Percentiles rank a stretch among this genome's conserved stretches.
Evolutionary conservation across 2,888 invertebrate species (phyloP).

Genomic region (Volucella zonaria): DNA sequence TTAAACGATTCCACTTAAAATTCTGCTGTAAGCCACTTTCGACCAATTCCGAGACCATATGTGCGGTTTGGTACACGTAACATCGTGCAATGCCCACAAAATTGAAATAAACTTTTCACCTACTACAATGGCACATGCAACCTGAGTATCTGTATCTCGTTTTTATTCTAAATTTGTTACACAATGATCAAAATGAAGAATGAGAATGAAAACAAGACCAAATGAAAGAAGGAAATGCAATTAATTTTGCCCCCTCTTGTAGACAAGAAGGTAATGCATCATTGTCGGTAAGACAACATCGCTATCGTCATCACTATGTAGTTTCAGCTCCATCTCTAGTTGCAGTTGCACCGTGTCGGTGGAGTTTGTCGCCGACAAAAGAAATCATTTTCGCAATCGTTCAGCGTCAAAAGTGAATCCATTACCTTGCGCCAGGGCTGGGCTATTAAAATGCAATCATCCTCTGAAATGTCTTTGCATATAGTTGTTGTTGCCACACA

Average conservation of each 20-base stretch:
- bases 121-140: constrained; percentile 8
- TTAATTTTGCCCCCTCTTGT: constrained; percentile 61
- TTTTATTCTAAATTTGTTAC: constrained; percentile 49
- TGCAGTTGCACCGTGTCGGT: constrained; percentile 2
- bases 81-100: constrained; percentile 42
- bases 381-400: constrained; percentile 71
- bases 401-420: constrained; percentile 69
- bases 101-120: constrained; percentile 62
- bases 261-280: constrained; percentile 45
- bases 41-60: constrained; percentile 49
- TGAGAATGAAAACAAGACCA: constrained; percentile 40
- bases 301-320: too few species aligned
- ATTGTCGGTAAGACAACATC: constrained; percentile 40
- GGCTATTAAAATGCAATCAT: constrained; percentile 73
- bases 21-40: constrained; percentile 22
- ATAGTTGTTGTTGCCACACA: constrained; percentile 14
- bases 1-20: constrained; percentile 63
- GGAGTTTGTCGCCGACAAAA: constrained; percentile 52
- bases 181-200: constrained; percentile 15
- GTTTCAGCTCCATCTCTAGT: too few species aligned
- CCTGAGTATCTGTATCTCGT: constrained; percentile 29
- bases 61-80: constrained; percentile 29
- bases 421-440: constrained; percentile 52
- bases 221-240: constrained; percentile 65
- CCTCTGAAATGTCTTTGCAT: constrained; percentile 62